phyloP scores from a whole-genome alignment of 2,113 vertebrate genomes.

The Esox niger region DNA sequence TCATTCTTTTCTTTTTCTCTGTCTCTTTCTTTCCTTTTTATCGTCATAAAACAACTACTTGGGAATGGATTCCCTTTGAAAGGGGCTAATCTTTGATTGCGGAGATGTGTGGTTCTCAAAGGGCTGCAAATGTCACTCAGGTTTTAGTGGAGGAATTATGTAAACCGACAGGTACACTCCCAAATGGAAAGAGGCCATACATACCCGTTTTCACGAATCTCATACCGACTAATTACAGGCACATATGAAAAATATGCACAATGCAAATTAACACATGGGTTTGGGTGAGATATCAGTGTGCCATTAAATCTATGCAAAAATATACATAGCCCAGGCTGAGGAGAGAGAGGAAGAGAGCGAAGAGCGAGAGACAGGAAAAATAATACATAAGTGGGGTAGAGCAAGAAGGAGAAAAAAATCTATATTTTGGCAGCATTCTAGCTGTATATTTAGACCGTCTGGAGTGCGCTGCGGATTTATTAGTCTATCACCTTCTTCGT shows the following conservation, averaged over 20 bases:
- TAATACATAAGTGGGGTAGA: conserved; percentile 46
- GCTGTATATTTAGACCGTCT: conserved; percentile 55
- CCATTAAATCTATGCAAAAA: conserved; percentile 63
- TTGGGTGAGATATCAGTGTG: conserved; percentile 40
- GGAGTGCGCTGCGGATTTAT: conserved; percentile 57
- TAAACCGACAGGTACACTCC: not conserved
- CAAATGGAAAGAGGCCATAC: not conserved
- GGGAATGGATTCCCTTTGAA: conserved; percentile 22
- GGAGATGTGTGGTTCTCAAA: conserved; percentile 31
- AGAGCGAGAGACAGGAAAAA: conserved; percentile 37
- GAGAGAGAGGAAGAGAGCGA: too few species aligned
- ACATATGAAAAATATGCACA: not conserved
- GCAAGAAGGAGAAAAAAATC: conserved; percentile 15
- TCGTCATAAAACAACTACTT: conserved; percentile 35
- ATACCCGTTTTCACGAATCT: conserved; percentile 14
- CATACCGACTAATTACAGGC: conserved; percentile 25
- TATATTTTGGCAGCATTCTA: conserved; percentile 49
- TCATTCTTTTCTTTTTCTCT: conserved; percentile 24
- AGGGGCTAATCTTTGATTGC: conserved; percentile 28
- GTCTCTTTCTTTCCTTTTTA: conserved; percentile 27
- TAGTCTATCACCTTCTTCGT: conserved; percentile 55
- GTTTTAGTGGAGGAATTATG: not conserved
- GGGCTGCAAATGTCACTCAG: conserved; percentile 27
- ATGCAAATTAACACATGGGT: conserved; percentile 53
- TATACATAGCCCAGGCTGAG: conserved; percentile 35